Conservation (phyloP, 2,888 invertebrate genomes). For the Dermolepida albohirtum region DNA sequence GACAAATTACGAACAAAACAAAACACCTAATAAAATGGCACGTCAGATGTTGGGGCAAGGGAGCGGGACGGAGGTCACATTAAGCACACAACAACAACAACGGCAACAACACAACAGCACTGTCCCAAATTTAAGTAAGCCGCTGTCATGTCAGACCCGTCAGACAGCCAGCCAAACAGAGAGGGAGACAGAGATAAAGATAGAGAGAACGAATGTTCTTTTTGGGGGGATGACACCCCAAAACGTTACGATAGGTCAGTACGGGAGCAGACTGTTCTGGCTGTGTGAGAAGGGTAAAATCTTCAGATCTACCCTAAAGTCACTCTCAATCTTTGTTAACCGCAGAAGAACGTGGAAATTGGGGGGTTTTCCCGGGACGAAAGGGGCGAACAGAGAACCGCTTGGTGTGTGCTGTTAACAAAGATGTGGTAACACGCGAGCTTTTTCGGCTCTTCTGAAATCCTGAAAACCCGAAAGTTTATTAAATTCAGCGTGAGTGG, state of each 20-base stretch:
- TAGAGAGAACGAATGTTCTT: constrained; percentile 23
- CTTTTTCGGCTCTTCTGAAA: constrained; percentile 23
- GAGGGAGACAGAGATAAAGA: constrained; percentile 29
- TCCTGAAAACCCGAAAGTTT: constrained; percentile 27
- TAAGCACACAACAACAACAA: constrained; percentile 20
- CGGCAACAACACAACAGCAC: constrained; percentile 25
- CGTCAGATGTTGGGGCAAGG: background rate
- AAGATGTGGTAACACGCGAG: constrained; percentile 33
- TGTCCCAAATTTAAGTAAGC: constrained; percentile 40
- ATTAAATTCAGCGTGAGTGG: constrained; percentile 34
- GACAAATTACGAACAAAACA: constrained; percentile 30
- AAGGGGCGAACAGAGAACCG: background rate
- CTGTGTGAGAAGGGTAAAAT: constrained; percentile 50
- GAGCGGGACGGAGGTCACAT: background rate
- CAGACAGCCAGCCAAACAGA: constrained; percentile 19
- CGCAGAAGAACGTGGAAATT: constrained; percentile 37
- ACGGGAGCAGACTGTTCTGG: constrained; percentile 28
- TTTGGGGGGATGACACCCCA: constrained; percentile 41
- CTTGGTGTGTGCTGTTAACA: constrained; percentile 18
- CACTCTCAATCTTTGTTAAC: constrained; percentile 46
- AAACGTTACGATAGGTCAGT: constrained; percentile 42
- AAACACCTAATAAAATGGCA: constrained; percentile 27
- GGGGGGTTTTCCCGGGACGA: constrained; percentile 2
- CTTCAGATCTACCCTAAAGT: constrained; percentile 49
- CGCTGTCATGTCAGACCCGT: constrained; percentile 40